Evolutionary conservation across 2,113 vertebrate genomes (phyloP), one percentile per base, ranked within the genome.

Genomic region (Psittacara wagleri): DNA sequence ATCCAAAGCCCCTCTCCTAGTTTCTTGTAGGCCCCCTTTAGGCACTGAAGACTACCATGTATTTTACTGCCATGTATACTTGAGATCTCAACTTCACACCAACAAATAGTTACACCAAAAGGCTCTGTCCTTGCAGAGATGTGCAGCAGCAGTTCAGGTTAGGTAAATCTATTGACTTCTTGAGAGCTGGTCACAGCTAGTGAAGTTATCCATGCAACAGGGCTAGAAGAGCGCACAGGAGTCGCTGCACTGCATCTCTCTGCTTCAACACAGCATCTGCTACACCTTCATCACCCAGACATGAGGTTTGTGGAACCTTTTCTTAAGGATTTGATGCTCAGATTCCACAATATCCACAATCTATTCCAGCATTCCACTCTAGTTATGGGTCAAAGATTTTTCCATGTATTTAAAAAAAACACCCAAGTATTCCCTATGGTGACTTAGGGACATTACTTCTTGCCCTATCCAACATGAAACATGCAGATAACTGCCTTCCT

Each of bases 141-240:
- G 7, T 23, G n/a, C 24, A 52, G 55, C 78, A 84, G 75, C 62
- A 90, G 35, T 33, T 59, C 49, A 66, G 86, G 52, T 66, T 52
- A 74, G 75, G 33, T 62, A 39, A 41, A 83, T 19, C 59, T 44
- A 52, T 4, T 29, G 59, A 11, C 31, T 19, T 17, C 28, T 23
- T 6, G 5, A 46, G 52, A 69, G 82, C 59, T n/a, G 69, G 59
- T 69, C 63, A 35, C 75, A 80, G 20, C 17, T 1, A 80, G 46
- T 23, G 12, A 44, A 22, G 9, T 9, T 75, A 75, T 10, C 52
- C 46, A 54, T 1, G 0, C 0, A 27, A 35, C 51, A 48, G 43
- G 43, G 75, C 57, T 88, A 62, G 66, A 44, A 64, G 15, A 72
- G 66, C 13, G 31, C 72, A 25, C 59, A 44, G 49, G 37, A 83